Base-by-base conservation (phyloP, 2,888 invertebrate genomes). In the Notodonta dromedarius region DNA sequence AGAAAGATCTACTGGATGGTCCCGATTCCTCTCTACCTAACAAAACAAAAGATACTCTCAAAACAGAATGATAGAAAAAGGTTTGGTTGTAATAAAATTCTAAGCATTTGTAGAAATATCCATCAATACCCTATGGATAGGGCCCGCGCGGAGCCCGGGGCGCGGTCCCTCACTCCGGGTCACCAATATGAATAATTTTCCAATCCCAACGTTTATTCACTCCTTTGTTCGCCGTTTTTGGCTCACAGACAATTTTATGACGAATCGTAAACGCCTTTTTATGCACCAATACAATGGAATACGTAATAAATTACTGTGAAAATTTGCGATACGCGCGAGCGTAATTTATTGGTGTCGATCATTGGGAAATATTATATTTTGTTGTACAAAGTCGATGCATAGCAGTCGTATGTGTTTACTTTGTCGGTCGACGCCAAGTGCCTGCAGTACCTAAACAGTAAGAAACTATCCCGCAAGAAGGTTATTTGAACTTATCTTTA, bases 111-210 rank as follows among this genome's bases (percentile, higher is more conserved):
- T 78, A 72, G 77, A 76, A 75, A 76, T 75, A 76, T 71, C 73
- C 69, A 73, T 77, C 78, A 74, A 69, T 67, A 70, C 66, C 59
- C 60, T 65, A 72, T 72, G 60, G 68, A 68, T 74, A 63, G 60
- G 59, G 67, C 65, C 52, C 16, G 59, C 61, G 56, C 53, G 16
- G 39, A 56, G 67, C 71, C 70, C 61, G 61, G 53, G 70, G 69
- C 73, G 59, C 70, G 71, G 69, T 67, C 69, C 74, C 68, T 67
- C 69, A 65, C 63, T 70, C 63, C 77, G 80, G 85, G 82, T 84
- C 86, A 80, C 86, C 77, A 83, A 80, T 88, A 89, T 89, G 90
- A 90, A 88, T 89, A 88, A 90, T 90, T 88, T 87, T 84, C 84
- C 86, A 84, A 88, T 89, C 82, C 82, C 82, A 69, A 76, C 85